Evolutionary conservation across 2,113 vertebrate species (phyloP).

Genomic region (Tupaia chinensis): DNA sequence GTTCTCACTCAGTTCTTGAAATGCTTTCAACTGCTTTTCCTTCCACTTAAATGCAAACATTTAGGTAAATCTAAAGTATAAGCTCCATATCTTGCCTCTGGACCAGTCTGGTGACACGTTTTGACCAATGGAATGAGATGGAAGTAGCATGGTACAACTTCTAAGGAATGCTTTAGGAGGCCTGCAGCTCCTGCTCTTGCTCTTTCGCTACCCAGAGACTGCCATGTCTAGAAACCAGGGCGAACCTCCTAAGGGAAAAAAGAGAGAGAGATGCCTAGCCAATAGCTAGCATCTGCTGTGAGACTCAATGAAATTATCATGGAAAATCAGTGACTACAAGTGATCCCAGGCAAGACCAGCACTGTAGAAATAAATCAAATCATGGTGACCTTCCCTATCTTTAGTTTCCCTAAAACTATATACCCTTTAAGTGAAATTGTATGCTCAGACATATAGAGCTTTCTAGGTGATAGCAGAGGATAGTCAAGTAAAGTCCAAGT

Average conservation of each 20-base stretch:
- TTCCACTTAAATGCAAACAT: not conserved
- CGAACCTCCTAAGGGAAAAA: not conserved
- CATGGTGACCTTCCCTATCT: not conserved
- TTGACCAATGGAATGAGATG: not conserved
- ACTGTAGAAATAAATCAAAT: not conserved
- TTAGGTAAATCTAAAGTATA: not conserved
- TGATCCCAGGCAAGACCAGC: not conserved
- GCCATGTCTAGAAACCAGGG: not conserved
- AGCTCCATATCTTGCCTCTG: not conserved
- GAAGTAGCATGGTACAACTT: not conserved
- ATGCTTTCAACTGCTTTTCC: not conserved
- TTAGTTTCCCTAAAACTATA: not conserved
- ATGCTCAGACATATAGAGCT: not conserved
- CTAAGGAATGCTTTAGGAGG: not conserved
- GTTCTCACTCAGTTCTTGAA: not conserved
- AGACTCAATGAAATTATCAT: too few relatives aligned
- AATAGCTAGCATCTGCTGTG: not conserved
- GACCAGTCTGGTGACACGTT: not conserved
- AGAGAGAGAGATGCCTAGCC: not conserved
- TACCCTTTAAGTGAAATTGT: not conserved
- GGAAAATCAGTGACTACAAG: not conserved
- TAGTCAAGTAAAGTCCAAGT: not conserved
- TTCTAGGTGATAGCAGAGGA: not conserved
- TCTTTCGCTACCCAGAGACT: not conserved
- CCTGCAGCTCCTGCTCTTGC: not conserved